Conservation (phyloP, 1,140 invertebrate genomes). For the Manduca sexta region DNA sequence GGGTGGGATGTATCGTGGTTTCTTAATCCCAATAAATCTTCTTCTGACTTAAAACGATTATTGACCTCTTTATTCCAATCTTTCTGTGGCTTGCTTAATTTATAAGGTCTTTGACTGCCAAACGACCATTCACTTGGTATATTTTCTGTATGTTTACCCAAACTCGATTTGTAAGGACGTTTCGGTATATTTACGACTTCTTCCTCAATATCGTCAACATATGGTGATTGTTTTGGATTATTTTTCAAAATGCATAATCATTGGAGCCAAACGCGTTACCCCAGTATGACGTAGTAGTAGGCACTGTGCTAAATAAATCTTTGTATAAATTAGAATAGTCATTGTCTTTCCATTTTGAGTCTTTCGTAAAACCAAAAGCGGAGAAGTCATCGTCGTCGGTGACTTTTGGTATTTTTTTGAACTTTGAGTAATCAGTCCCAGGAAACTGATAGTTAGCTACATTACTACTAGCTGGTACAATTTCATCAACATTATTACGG, state of each 20-base stretch:
- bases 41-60: slow-evolving; percentile 54
- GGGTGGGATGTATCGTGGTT: slow-evolving; percentile 54
- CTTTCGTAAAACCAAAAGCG: slow-evolving; percentile 20
- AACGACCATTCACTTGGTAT: slow-evolving; percentile 31
- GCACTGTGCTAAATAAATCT: slow-evolving; percentile 33
- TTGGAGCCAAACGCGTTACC: slow-evolving; percentile 44
- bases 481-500: slow-evolving; percentile 40
- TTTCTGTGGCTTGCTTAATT: slow-evolving; percentile 25
- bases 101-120: slow-evolving; percentile 30
- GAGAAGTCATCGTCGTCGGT: slow-evolving; percentile 29
- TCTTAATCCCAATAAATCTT: slow-evolving; percentile 58
- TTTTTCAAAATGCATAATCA: slow-evolving; percentile 36
- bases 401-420: slow-evolving; percentile 33
- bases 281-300: slow-evolving; percentile 39
- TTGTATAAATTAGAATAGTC: slow-evolving; percentile 45
- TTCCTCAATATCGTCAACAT: slow-evolving; percentile 28
- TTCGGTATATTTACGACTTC: slow-evolving; percentile 54
- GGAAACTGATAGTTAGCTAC: slow-evolving; percentile 41
- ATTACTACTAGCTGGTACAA: slow-evolving; percentile 51
- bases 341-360: slow-evolving; percentile 29
- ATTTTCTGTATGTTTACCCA: slow-evolving; percentile 27
- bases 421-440: slow-evolving; percentile 32
- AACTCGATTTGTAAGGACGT: slow-evolving; percentile 29
- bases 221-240: slow-evolving; percentile 32
- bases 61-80: slow-evolving; percentile 47